Percentiles rank a stretch among this genome's conserved stretches.
These are phyloP conservation scores for Proterorhinus semilunaris DNA, from an alignment of 2,113 vertebrate genomes.

Conservation along the genomic window DNA sequence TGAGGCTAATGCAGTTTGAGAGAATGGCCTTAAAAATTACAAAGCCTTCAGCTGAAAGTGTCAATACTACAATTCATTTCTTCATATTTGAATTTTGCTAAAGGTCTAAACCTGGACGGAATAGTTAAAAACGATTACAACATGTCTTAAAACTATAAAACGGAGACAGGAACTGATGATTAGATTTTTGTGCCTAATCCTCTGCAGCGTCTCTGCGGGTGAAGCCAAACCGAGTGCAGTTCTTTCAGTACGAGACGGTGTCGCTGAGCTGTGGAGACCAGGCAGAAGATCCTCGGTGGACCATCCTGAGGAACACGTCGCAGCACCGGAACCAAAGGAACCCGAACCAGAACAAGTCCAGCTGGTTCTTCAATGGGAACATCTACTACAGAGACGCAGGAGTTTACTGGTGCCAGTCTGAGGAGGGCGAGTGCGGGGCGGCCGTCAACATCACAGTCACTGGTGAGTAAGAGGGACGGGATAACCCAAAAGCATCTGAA, in stretches of 20 bases:
- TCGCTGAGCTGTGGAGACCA: conserved; percentile 27
- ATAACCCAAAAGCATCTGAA: background rate
- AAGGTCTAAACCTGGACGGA: too few relatives aligned
- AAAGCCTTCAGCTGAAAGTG: too few relatives aligned
- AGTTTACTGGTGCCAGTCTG: conserved; percentile 46
- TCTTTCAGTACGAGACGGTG: conserved; percentile 30
- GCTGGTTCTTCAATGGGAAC: fast-evolving
- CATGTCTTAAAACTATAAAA: too few relatives aligned
- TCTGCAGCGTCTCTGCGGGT: conserved; percentile 34
- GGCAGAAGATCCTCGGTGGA: conserved; percentile 16
- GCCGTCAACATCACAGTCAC: conserved; percentile 6
- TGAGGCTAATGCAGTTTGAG: too few relatives aligned
- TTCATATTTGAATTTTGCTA: too few relatives aligned
- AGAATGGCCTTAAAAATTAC: too few relatives aligned
- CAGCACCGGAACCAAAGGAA: fast-evolving
- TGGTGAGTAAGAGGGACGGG: background rate
- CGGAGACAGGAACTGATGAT: too few relatives aligned
- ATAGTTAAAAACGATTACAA: too few relatives aligned
- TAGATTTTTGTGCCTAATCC: too few relatives aligned
- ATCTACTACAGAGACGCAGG: fast-evolving
- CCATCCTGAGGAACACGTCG: background rate
- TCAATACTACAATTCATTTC: too few relatives aligned
- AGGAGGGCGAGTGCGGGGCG: background rate
- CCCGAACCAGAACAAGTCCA: fast-evolving
- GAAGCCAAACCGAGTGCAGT: conserved; percentile 9